Conservation (phyloP, 2,797 vertebrate genomes). For the Alca torda region DNA sequence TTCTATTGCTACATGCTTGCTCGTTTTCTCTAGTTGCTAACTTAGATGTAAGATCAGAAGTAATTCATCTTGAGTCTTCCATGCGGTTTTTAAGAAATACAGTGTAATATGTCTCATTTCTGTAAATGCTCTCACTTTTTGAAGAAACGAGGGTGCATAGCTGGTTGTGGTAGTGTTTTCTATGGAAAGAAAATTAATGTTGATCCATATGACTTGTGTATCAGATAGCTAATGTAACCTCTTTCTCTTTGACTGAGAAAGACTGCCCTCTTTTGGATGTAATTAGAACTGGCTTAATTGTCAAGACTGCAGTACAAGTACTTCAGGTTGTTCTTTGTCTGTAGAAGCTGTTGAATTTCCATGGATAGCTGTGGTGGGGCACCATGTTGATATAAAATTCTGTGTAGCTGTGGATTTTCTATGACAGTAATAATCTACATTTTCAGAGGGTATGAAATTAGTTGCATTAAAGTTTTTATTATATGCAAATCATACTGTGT, state of each 20-base stretch:
- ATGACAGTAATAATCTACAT: background rate
- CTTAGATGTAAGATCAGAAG: background rate
- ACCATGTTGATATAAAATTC: background rate
- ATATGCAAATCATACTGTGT: background rate
- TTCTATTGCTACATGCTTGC: background rate
- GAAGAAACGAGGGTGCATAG: background rate
- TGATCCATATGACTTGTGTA: background rate
- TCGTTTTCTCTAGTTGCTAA: background rate
- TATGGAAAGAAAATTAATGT: background rate
- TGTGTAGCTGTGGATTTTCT: background rate
- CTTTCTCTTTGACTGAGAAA: slow-evolving; percentile 21
- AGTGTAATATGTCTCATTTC: background rate
- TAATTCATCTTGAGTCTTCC: background rate
- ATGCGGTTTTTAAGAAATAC: background rate
- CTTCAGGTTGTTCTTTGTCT: background rate
- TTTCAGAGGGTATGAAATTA: background rate
- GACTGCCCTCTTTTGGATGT: slow-evolving; percentile 56
- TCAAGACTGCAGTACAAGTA: background rate
- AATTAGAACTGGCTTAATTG: background rate
- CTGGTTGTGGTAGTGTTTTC: background rate
- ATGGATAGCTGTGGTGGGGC: background rate
- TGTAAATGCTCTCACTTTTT: background rate
- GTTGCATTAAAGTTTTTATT: background rate
- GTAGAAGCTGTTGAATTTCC: background rate
- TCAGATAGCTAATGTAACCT: background rate